Base-by-base conservation (phyloP, 2,797 vertebrate genomes). In the Semotilus atromaculatus region DNA sequence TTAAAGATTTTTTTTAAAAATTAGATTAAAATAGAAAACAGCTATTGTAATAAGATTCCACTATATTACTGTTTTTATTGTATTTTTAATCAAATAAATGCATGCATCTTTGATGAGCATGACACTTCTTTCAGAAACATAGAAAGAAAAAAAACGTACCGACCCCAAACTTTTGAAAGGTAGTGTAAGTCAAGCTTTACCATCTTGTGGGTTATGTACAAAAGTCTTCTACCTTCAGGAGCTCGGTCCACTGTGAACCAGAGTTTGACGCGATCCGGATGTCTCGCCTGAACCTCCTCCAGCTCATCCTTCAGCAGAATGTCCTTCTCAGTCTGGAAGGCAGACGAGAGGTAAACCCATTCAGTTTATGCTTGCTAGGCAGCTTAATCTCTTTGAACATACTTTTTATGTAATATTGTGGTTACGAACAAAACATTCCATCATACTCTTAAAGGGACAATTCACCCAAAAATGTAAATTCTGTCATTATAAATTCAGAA, bases 161-260 rank as follows among this genome's bases (percentile, higher is more conserved):
- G 13, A 29, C 13, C 60, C 5, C 13, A 62, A 31, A 31, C 60
- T 3, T 31, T 64, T 31, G 26, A 23, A 67, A 31, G 45, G 19
- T 23, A 31, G 45, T 21, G 70, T 14, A 71, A 21, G 38, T 31
- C 38, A 74, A n/a, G 29, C 31, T 16, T 11, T 14, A 45, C 21
- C 26, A 5, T 74, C 64, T 38, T 18, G 16, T 23, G 36, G n/a
- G 11, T 13, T 29, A 31, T 38, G 23, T 3, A 77, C 4, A 10
- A 10, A 40, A 9, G 53, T 45, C 5, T 45, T 1, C 40, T 90
- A 94, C 93, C 92, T 79, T 86, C 86, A 23, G 91, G 84, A 55
- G 90, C 91, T 70, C 43, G 80, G 80, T 93, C 92, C 81, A 93
- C 89, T 29, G 92, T 93, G 64, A 90, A 93, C 93, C 92, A 94